Conservation (phyloP, 1,140 invertebrate genomes). For the Fopius arisanus region DNA sequence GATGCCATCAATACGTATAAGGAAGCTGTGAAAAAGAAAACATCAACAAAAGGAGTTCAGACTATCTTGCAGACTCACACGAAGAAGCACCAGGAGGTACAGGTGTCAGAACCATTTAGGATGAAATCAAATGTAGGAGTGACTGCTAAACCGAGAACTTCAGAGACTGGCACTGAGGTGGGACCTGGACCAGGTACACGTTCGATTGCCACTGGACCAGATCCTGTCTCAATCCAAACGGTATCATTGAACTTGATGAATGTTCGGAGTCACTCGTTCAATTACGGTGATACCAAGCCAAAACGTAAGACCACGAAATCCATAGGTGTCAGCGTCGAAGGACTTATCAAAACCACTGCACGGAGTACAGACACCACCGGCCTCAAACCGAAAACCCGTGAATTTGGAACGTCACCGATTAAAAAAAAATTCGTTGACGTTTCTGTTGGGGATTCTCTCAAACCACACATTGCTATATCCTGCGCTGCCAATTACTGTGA, state of each 20-base stretch:
- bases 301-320: conserved; percentile 48
- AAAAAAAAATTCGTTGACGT: conserved; percentile 64
- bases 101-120: conserved; percentile 52
- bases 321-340: conserved; percentile 46
- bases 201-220: conserved; percentile 50
- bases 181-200: conserved; percentile 45
- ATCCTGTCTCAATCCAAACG: conserved; percentile 36
- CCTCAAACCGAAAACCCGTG: conserved; percentile 47
- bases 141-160: conserved; percentile 54
- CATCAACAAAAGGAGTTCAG: conserved; percentile 36
- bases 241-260: conserved; percentile 55
- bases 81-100: conserved; percentile 47
- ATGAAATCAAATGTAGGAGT: conserved; percentile 56
- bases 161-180: conserved; percentile 52
- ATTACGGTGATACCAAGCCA: conserved; percentile 51
- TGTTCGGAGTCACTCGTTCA: conserved; percentile 54
- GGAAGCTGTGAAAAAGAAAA: conserved; percentile 39
- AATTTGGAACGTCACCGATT: conserved; percentile 63
- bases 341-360: conserved; percentile 44
- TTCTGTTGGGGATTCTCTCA: conserved; percentile 66
- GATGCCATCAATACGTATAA: conserved; percentile 45
- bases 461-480: conserved; percentile 64
- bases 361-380: conserved; percentile 55
- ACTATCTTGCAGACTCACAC: conserved; percentile 35
- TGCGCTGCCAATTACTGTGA: conserved; percentile 71